Evolutionary conservation across 2,888 invertebrate genomes (phyloP).

Genomic region (Acutogordius australiensis): DNA sequence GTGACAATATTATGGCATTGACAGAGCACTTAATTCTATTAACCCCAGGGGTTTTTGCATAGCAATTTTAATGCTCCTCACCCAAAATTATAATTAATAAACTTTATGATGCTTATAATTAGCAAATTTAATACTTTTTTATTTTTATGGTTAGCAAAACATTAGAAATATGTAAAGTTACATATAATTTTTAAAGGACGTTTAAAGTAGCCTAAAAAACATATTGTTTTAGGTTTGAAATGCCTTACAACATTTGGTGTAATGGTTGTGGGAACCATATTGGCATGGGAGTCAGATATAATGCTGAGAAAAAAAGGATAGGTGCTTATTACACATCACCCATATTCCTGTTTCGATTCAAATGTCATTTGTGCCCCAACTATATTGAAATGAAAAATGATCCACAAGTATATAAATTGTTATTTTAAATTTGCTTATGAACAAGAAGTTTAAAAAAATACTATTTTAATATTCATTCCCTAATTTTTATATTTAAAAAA

Average conservation of each 20-base stretch:
- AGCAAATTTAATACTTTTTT: too few relatives aligned
- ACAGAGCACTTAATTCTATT: too few relatives aligned
- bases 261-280: slow-evolving; percentile 89
- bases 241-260: slow-evolving; percentile 99
- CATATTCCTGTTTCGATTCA: slow-evolving; percentile 89
- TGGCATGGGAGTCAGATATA: slow-evolving; percentile 94
- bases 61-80: too few relatives aligned
- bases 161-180: too few relatives aligned
- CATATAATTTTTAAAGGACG: neutral
- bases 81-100: too few relatives aligned
- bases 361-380: slow-evolving; percentile 85
- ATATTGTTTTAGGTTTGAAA: slow-evolving; percentile 43
- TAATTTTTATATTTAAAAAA: neutral
- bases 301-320: slow-evolving; percentile 33
- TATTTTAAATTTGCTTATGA: too few relatives aligned
- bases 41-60: too few relatives aligned
- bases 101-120: too few relatives aligned
- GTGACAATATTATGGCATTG: too few relatives aligned
- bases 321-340: slow-evolving; percentile 97
- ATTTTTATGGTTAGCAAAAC: too few relatives aligned
- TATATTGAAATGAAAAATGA: slow-evolving; percentile 92
- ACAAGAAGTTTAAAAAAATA: too few relatives aligned
- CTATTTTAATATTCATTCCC: neutral
- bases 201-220: neutral
- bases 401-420: slow-evolving; percentile 67